Base-by-base conservation (phyloP, 2,888 invertebrate genomes). In the Drosophila mimetica region DNA sequence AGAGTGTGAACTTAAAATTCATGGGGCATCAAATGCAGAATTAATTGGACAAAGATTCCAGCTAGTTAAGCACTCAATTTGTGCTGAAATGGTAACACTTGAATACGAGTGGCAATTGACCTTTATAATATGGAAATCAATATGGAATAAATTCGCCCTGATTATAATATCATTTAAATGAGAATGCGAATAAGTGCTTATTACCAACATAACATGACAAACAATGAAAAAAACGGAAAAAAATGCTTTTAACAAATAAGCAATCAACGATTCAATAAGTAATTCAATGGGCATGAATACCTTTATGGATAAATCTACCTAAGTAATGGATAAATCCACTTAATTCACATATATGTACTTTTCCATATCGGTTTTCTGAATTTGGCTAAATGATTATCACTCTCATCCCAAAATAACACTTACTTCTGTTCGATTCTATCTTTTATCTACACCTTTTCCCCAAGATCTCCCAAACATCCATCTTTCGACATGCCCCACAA, bases 401-500 rank as follows among this genome's bases (percentile, higher is more conserved):
- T 3, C 28, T 50, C 16, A 9, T 9, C 13, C 13, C 6, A 41
- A 25, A 9, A n/a, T n/a, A n/a, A n/a, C n/a, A n/a, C n/a, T n/a
- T n/a, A n/a, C n/a, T 7, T 8, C 7, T 55, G 13, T 9, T 2
- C 8, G 5, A 22, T 34, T 20, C 25, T 14, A 18, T 14, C 14
- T 34, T 11, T 9, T 13, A 18, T 36, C 25, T 36, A 14, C 42
- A 42, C 9, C 14, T 18, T 42, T 32, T 34, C 14, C 7, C 41
- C 8, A 42, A 34, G 34, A 28, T 28, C 34, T 20, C 14, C 18
- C 14, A 18, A 32, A 59, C n/a, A n/a, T 34, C 34, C 34, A 28
- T 60, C 28, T 18, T 20, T 34, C 41, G 42, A 34, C 59, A 58
- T 58, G 60, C 34, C 60, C 60, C 42, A 59, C n/a, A 58, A 58